These are phyloP conservation scores for Barypeithes pellucidus DNA, from an alignment of 2,888 invertebrate genomes.

Conservation along the genomic window DNA sequence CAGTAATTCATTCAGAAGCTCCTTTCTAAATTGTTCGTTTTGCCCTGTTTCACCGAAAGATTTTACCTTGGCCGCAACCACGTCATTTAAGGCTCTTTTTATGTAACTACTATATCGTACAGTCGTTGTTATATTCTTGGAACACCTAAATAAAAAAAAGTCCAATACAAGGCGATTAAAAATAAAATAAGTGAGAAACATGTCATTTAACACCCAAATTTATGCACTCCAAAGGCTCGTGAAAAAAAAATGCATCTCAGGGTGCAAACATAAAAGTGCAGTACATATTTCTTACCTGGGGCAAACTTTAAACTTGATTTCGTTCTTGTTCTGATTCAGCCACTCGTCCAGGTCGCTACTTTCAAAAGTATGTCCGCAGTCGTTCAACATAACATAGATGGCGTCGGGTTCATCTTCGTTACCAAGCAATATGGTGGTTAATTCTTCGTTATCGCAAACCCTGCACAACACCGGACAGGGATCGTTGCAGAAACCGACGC, in stretches of 20 bases:
- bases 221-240: too few species aligned
- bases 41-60: constrained; percentile 65
- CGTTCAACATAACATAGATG: constrained; percentile 59
- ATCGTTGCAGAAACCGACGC: constrained; percentile 70
- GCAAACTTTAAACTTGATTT: constrained; percentile 58
- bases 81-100: constrained; percentile 57
- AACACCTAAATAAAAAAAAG: constrained; percentile 55
- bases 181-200: too few species aligned
- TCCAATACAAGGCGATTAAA: too few species aligned
- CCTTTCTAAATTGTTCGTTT: constrained; percentile 22
- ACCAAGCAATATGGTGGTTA: constrained; percentile 60
- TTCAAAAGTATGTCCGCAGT: constrained; percentile 62
- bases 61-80: constrained; percentile 54
- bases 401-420: constrained; percentile 61
- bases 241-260: too few species aligned
- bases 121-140: constrained; percentile 59
- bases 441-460: constrained; percentile 57
- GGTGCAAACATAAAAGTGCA: too few species aligned
- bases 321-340: constrained; percentile 61
- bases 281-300: constrained; percentile 52
- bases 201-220: too few species aligned
- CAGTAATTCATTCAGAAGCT: constrained; percentile 14
- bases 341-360: constrained; percentile 58
- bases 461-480: constrained; percentile 64
- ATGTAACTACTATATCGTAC: constrained; percentile 59